A percentile compares a stretch with the other conserved stretches of the same genome.
phyloP scores from a whole-genome alignment of 2,797 vertebrate genomes.

The Phrynocephalus guinanensis region DNA sequence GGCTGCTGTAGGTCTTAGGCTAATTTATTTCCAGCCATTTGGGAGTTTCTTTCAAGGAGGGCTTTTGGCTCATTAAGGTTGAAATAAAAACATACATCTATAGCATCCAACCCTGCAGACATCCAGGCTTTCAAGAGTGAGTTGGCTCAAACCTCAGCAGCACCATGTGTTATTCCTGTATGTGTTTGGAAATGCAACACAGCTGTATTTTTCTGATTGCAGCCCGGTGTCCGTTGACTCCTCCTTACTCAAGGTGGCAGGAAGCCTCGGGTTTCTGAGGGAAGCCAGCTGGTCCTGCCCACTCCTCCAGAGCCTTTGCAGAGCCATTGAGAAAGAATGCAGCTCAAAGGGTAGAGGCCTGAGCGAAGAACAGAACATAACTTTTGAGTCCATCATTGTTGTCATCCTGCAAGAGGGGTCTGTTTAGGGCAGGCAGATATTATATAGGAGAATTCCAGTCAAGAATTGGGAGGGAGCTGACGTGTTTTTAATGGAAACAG shows the following conservation, averaged over 20 bases:
- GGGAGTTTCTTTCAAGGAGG: neutral
- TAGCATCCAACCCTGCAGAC: neutral
- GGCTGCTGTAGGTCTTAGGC: neutral
- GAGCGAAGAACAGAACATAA: neutral
- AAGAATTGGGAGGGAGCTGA: neutral
- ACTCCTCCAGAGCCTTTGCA: neutral
- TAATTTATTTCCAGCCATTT: neutral
- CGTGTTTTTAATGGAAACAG: conserved; percentile 37
- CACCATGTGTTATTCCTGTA: conserved; percentile 1
- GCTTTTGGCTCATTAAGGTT: conserved; percentile 13
- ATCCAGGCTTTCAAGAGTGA: neutral
- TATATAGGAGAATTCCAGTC: neutral
- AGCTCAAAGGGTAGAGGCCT: conserved; percentile 17
- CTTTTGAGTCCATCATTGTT: conserved; percentile 4
- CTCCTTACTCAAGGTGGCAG: conserved; percentile 29
- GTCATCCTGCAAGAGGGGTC: neutral
- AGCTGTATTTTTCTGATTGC: conserved; percentile 39
- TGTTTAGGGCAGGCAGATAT: conserved; percentile 16
- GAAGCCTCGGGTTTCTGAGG: conserved; percentile 18
- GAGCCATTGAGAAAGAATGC: neutral
- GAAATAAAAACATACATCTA: conserved; percentile 20
- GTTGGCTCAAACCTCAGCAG: neutral
- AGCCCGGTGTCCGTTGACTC: conserved; percentile 17
- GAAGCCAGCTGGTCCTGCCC: neutral
- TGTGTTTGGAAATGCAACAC: conserved; percentile 32